Evolutionary conservation across 2,888 invertebrate genomes (phyloP).

Genomic region (Teinopalpus imperialis): DNA sequence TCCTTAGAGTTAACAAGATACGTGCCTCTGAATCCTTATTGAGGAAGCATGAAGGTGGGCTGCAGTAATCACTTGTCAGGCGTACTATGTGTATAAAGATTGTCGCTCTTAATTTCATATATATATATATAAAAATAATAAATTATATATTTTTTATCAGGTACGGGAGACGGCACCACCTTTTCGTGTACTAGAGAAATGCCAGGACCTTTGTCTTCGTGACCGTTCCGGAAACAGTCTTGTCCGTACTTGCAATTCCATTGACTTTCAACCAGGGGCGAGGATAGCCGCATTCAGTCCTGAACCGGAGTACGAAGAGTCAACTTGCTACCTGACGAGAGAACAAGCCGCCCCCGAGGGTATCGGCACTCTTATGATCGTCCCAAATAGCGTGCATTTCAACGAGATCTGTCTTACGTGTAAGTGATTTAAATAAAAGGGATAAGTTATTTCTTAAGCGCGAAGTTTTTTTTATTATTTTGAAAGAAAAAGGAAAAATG

Average conservation of each 20-base stretch:
- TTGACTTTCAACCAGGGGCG: conserved; percentile 95
- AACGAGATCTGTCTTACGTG: conserved; percentile 94
- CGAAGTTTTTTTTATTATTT: too few species aligned
- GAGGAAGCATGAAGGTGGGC: too few species aligned
- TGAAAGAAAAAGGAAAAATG: too few species aligned
- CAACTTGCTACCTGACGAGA: conserved; percentile 91
- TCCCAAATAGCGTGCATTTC: conserved; percentile 94
- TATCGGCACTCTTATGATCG: conserved; percentile 92
- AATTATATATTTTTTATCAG: too few species aligned
- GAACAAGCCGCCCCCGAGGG: conserved; percentile 95
- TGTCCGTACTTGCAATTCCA: conserved; percentile 92
- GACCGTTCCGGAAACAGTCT: conserved; percentile 92
- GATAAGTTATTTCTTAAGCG: too few species aligned
- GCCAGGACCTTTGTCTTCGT: conserved; percentile 91
- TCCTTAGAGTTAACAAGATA: too few species aligned
- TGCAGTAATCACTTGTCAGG: too few species aligned
- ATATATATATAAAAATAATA: too few species aligned
- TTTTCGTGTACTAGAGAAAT: conserved; percentile 93
- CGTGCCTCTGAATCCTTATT: too few species aligned
- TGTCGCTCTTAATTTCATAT: too few species aligned
- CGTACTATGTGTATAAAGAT: too few species aligned
- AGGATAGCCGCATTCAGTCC: conserved; percentile 91
- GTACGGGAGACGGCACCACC: conserved; percentile 92
- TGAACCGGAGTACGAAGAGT: conserved; percentile 92
- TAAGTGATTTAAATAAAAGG: conserved; percentile 83